Conservation (phyloP, 2,797 vertebrate genomes). For the Mormyrus proboscirostris region DNA sequence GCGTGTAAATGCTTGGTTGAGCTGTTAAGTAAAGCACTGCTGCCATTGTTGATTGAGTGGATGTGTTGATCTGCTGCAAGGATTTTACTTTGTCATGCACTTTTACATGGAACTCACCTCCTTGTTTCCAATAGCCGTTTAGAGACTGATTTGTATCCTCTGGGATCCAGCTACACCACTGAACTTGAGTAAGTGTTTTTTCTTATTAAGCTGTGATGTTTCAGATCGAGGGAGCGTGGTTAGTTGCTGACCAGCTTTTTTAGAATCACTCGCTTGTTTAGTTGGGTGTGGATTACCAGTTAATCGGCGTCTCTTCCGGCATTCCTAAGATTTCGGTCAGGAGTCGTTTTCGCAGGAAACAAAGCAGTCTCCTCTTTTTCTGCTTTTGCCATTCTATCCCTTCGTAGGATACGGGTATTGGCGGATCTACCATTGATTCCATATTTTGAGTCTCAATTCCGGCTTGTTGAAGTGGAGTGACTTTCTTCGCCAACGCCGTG, state of each 20-base stretch:
- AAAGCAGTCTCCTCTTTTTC: neutral
- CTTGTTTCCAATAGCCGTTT: conserved; percentile 44
- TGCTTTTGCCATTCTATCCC: neutral
- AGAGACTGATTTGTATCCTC: conserved; percentile 52
- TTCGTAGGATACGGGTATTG: neutral
- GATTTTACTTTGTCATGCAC: neutral
- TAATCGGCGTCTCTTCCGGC: conserved; percentile 10
- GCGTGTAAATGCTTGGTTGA: neutral
- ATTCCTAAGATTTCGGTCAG: neutral
- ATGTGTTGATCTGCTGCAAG: neutral
- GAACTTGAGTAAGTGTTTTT: conserved; percentile 48
- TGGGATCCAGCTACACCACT: conserved; percentile 47
- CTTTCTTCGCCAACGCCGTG: neutral
- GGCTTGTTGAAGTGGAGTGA: neutral
- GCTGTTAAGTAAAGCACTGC: neutral
- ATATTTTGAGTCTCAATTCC: neutral
- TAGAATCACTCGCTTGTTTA: neutral
- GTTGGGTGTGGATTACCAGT: neutral
- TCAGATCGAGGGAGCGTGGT: neutral
- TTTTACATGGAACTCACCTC: neutral
- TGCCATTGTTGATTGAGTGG: neutral
- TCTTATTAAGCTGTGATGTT: conserved; percentile 9
- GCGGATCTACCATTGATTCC: neutral
- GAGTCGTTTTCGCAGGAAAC: neutral
- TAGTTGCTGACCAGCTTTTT: neutral